Conservation (phyloP, 1,140 invertebrate genomes). For the Thrips palmi region DNA sequence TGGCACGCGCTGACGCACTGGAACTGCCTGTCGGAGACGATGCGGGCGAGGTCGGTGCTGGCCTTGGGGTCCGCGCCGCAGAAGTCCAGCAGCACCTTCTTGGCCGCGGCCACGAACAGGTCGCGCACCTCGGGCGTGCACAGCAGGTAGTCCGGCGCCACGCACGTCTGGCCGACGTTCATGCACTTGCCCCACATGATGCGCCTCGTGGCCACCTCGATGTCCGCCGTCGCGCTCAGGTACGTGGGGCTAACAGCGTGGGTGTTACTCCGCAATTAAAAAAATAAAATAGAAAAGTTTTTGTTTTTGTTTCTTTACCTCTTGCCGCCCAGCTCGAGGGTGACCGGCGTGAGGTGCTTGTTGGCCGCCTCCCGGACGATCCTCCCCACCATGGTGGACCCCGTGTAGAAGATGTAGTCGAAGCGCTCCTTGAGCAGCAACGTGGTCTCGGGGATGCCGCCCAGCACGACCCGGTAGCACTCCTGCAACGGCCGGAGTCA, state of each 20-base stretch:
- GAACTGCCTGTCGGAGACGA: slow-evolving; percentile 72
- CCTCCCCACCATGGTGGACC: slow-evolving; percentile 70
- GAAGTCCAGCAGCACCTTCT: slow-evolving; percentile 58
- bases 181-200: slow-evolving; percentile 93
- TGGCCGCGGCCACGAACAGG: slow-evolving; percentile 44
- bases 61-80: slow-evolving; percentile 65
- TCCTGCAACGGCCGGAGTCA: too few species aligned
- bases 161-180: slow-evolving; percentile 93
- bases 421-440: slow-evolving; percentile 75
- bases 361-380: slow-evolving; percentile 78
- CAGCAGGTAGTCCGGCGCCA: slow-evolving; percentile 95
- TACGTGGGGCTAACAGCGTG: slow-evolving; percentile 51
- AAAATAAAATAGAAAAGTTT: too few species aligned
- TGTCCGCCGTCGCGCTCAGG: slow-evolving; percentile 58
- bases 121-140: slow-evolving; percentile 57
- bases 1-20: slow-evolving; percentile 25
- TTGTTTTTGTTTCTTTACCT: too few species aligned
- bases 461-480: slow-evolving; percentile 47
- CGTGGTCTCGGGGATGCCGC: slow-evolving; percentile 67
- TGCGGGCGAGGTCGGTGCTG: slow-evolving; percentile 66
- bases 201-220: slow-evolving; percentile 52
- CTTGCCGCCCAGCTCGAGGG: slow-evolving; percentile 90
- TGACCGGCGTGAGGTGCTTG: slow-evolving; percentile 84
- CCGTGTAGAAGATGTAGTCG: slow-evolving; percentile 98
- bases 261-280: slow-evolving; percentile 1